phyloP scores from a whole-genome alignment of 2,797 vertebrate genomes.

The Acestrorhynchus altus region DNA sequence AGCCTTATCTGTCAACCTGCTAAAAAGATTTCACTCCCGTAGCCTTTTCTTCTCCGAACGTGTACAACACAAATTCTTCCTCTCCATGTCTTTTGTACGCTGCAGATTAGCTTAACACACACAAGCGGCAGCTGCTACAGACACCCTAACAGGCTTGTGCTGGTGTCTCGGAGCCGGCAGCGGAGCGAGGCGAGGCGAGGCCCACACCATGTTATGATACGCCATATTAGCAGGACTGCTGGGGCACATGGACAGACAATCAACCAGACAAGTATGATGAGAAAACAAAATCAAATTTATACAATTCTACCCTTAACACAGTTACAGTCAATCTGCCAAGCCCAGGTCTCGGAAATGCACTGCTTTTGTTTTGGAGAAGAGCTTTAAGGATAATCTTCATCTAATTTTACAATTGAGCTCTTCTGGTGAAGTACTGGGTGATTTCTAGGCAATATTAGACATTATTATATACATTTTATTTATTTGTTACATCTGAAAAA shows the following conservation, averaged over 20 bases:
- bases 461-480: too few species aligned
- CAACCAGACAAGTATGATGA: background rate
- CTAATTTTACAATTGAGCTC: too few species aligned
- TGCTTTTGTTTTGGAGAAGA: too few species aligned
- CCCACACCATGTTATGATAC: constrained; percentile 15
- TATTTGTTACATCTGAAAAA: too few species aligned
- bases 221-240: background rate
- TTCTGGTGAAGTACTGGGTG: too few species aligned
- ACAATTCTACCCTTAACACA: too few species aligned
- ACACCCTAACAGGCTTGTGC: constrained; percentile 14
- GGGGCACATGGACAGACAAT: background rate
- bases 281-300: too few species aligned
- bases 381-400: too few species aligned
- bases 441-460: too few species aligned
- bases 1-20: constrained; percentile 83
- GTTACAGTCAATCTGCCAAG: too few species aligned
- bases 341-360: too few species aligned
- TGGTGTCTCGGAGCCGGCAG: constrained; percentile 7
- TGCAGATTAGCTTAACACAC: constrained; percentile 40
- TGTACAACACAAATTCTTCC: constrained; percentile 67
- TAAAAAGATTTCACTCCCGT: constrained; percentile 77
- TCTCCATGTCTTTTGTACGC: constrained; percentile 61
- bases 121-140: constrained; percentile 15
- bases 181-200: background rate
- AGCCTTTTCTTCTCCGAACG: constrained; percentile 73